These are phyloP conservation scores for Mormyrus hasselquistii DNA, from an alignment of 2,797 vertebrate species.

Conservation along the genomic window DNA sequence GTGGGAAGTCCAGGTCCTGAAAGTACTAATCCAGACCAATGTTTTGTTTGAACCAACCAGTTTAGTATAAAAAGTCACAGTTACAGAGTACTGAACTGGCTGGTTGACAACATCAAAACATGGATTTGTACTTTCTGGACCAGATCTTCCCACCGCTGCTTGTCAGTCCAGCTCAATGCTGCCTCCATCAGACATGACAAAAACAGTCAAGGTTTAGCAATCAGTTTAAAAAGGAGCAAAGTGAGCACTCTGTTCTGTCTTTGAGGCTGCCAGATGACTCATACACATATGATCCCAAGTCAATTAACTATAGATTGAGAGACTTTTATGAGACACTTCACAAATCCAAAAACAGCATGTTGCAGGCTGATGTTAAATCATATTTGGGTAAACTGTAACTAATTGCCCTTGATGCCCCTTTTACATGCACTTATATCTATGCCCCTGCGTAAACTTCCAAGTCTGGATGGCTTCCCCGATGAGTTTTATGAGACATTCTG, in stretches of 20 bases:
- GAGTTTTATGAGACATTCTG: background rate
- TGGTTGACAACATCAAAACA: too few species aligned
- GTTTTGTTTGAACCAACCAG: too few species aligned
- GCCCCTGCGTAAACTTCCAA: background rate
- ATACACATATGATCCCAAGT: background rate
- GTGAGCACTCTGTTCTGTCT: background rate
- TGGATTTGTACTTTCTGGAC: too few species aligned
- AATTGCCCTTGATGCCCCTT: background rate
- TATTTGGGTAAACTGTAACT: background rate
- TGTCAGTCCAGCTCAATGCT: background rate
- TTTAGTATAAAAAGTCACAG: too few species aligned
- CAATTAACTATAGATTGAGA: background rate
- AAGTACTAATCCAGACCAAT: too few species aligned
- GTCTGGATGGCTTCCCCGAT: background rate
- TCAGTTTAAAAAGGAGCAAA: background rate
- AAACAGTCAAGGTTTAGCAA: background rate
- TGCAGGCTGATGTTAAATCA: background rate
- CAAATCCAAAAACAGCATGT: background rate
- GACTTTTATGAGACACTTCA: background rate
- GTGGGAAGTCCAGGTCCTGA: too few species aligned
- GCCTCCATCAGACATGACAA: background rate
- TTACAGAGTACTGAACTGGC: too few species aligned
- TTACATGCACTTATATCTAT: background rate
- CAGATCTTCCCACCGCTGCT: too few species aligned
- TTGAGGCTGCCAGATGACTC: background rate